A percentile compares a stretch with the other conserved stretches of the same genome.
phyloP scores from a whole-genome alignment of 2,113 vertebrate genomes.

The Polyodon spathula region DNA sequence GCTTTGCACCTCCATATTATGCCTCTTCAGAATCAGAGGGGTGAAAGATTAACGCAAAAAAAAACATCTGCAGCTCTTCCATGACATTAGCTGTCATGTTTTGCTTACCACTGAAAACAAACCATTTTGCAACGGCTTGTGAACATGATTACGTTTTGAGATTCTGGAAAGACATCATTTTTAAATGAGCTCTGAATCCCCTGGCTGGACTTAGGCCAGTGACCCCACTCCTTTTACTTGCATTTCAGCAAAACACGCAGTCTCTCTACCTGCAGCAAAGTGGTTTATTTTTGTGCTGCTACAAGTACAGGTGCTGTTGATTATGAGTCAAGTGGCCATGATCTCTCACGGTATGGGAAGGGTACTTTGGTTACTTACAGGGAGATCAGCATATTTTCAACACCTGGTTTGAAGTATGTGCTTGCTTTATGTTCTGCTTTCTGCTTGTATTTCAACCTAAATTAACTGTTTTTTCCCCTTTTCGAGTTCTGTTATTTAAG shows the following conservation, averaged over 20 bases:
- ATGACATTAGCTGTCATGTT: conserved; percentile 18
- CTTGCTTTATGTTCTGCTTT: no score
- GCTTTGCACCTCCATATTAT: conserved; percentile 1
- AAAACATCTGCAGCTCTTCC: conserved; percentile 18
- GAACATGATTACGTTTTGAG: conserved; percentile 26
- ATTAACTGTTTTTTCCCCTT: background rate
- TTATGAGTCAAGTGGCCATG: no score
- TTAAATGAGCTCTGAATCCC: background rate
- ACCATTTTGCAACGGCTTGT: conserved; percentile 20
- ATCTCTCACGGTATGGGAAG: no score
- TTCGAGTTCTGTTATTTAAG: background rate
- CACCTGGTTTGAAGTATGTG: no score
- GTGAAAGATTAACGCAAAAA: conserved; percentile 26
- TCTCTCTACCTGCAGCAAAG: no score
- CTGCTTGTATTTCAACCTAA: background rate
- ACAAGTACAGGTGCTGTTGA: no score
- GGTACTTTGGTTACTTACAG: no score
- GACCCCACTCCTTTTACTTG: background rate
- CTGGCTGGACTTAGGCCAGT: background rate
- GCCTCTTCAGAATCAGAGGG: conserved; percentile 6
- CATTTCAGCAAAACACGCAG: background rate
- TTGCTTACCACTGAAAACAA: conserved; percentile 14
- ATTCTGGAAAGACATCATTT: conserved; percentile 23
- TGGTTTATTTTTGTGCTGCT: no score
- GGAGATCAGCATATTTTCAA: no score